Percentiles rank a stretch among this genome's conserved stretches.
These are phyloP conservation scores for Saccopteryx leptura DNA, from an alignment of 2,113 vertebrate genomes.

Conservation along the genomic window DNA sequence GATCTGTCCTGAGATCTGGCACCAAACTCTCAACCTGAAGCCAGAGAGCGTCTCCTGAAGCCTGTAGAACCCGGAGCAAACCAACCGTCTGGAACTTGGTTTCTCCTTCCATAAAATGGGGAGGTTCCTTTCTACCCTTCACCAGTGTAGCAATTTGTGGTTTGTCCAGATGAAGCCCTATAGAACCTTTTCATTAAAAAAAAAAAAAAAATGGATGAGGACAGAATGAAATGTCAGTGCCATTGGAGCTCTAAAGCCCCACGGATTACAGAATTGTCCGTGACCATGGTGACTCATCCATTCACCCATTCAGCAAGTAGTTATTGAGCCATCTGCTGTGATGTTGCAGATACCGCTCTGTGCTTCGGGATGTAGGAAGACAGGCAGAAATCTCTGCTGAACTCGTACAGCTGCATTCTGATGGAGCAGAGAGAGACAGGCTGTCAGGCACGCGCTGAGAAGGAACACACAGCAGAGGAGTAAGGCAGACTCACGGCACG, in stretches of 20 bases:
- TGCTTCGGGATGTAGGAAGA: not conserved
- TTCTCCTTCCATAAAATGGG: not conserved
- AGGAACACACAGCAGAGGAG: not conserved
- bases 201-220: not conserved
- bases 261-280: not conserved
- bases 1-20: not conserved
- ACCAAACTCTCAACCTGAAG: not conserved
- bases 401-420: not conserved
- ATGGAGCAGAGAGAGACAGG: not conserved
- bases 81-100: not conserved
- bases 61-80: not conserved
- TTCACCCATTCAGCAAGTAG: not conserved
- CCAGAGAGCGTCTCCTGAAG: not conserved
- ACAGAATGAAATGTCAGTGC: not conserved
- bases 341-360: not conserved
- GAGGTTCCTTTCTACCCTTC: not conserved
- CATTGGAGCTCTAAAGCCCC: not conserved
- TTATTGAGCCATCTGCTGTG: not conserved
- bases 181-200: not conserved
- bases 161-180: not conserved
- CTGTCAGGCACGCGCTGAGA: not conserved
- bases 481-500: rapidly evolving
- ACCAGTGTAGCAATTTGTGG: not conserved
- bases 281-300: not conserved
- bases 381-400: not conserved